These are phyloP conservation scores for Nannoperca australis DNA, from an alignment of 2,797 vertebrate genomes.

Conservation along the genomic window DNA sequence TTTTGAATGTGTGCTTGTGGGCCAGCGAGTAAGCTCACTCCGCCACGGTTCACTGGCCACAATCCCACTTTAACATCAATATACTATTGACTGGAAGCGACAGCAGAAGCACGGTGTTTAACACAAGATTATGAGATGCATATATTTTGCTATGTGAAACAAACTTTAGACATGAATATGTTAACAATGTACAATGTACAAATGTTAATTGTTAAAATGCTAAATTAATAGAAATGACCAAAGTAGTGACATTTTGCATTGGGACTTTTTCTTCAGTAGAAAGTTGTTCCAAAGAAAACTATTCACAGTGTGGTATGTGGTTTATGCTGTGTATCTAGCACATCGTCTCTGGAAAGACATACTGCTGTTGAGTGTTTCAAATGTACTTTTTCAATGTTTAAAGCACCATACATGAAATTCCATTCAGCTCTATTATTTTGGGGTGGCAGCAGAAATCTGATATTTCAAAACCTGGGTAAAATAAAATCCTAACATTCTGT, in stretches of 20 bases:
- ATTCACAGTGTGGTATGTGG: conserved; percentile 54
- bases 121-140: neutral
- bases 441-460: conserved; percentile 6
- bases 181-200: neutral
- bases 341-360: conserved; percentile 49
- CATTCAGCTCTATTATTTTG: conserved; percentile 4
- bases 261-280: conserved; percentile 10
- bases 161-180: neutral
- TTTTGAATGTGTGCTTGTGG: conserved; percentile 5
- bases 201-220: neutral
- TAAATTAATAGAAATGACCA: neutral
- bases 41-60: neutral
- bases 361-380: conserved; percentile 13
- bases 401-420: conserved; percentile 23
- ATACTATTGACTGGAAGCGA: neutral
- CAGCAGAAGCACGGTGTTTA: neutral
- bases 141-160: neutral
- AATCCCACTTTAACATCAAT: conserved; percentile 10
- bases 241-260: conserved; percentile 11
- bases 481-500: conserved; percentile 9
- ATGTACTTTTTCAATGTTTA: conserved; percentile 25
- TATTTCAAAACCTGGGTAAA: conserved; percentile 3
- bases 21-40: neutral
- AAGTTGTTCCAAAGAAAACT: conserved; percentile 40
- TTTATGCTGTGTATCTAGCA: conserved; percentile 17